These are phyloP conservation scores for Axis porcinus DNA, from an alignment of 2,113 vertebrate genomes.

Conservation along the genomic window DNA sequence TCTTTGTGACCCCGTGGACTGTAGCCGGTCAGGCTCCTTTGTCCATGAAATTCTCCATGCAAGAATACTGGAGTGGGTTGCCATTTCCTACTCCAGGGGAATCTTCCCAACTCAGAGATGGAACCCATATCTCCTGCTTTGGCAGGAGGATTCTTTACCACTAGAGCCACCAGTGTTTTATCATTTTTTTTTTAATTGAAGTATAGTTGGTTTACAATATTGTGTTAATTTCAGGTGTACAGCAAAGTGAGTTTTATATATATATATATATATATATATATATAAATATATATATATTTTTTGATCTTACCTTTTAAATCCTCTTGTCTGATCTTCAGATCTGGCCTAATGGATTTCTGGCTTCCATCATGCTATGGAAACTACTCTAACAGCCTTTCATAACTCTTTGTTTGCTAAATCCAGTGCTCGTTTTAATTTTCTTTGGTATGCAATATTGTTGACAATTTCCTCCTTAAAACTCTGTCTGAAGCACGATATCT, in stretches of 20 bases:
- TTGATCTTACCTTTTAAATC: not conserved
- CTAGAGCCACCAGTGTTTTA: not conserved
- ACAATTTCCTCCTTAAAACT: not conserved
- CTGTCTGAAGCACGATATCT: not conserved
- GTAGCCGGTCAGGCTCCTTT: not conserved
- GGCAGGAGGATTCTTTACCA: not conserved
- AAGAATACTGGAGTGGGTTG: not conserved
- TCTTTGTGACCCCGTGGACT: not conserved
- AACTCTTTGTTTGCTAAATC: not conserved
- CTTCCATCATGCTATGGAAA: not conserved
- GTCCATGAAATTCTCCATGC: not conserved
- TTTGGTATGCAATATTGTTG: not conserved
- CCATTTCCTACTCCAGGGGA: not conserved
- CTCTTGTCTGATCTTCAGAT: not conserved
- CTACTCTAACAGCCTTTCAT: not conserved
- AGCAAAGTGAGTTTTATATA: not conserved
- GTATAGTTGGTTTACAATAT: not conserved
- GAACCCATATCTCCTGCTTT: not conserved
- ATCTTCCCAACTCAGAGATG: not conserved
- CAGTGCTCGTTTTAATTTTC: not conserved
- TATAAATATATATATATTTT: not conserved
- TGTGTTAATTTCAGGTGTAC: not conserved
- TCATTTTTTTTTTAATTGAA: not conserved
- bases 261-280: not conserved
- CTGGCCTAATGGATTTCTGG: not conserved